Evolutionary conservation across 2,797 vertebrate species (phyloP).

Genomic region (Molossus alvarezi): DNA sequence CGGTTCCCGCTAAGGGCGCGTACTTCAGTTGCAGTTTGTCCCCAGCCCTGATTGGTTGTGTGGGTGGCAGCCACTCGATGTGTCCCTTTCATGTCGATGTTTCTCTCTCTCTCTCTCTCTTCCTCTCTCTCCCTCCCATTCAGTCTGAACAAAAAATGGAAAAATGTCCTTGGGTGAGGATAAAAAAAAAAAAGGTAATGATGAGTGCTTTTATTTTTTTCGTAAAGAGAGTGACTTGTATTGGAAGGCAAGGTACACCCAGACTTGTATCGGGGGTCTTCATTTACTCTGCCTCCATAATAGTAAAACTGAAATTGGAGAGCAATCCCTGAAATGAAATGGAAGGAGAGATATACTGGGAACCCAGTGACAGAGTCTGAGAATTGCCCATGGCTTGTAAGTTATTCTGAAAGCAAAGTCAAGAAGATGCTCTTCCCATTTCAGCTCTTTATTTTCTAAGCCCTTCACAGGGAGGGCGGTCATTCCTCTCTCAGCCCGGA

Average conservation of each 20-base stretch:
- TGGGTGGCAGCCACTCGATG: too few relatives aligned
- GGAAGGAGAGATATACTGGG: background rate
- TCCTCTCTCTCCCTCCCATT: too few relatives aligned
- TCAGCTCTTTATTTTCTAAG: constrained; percentile 25
- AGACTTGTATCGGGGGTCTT: constrained; percentile 31
- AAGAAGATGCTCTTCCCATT: background rate
- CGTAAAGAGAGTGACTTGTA: background rate
- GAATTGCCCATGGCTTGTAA: background rate
- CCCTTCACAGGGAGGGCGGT: background rate
- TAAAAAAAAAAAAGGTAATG: background rate
- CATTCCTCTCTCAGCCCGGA: background rate
- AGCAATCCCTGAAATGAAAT: constrained; percentile 28
- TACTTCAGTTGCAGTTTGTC: too few relatives aligned
- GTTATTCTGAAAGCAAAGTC: constrained; percentile 14
- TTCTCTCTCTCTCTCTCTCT: too few relatives aligned
- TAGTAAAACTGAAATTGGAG: constrained; percentile 22
- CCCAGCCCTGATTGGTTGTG: too few relatives aligned
- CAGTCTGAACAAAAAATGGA: too few relatives aligned
- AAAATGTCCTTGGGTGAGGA: too few relatives aligned
- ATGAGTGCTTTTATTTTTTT: background rate
- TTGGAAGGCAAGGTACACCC: background rate
- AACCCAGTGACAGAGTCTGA: background rate
- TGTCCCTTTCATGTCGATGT: too few relatives aligned
- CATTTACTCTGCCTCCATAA: constrained; percentile 56
- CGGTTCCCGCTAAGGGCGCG: too few relatives aligned